phyloP scores from a whole-genome alignment of 2,113 vertebrate species.

The Pithys albifrons region DNA sequence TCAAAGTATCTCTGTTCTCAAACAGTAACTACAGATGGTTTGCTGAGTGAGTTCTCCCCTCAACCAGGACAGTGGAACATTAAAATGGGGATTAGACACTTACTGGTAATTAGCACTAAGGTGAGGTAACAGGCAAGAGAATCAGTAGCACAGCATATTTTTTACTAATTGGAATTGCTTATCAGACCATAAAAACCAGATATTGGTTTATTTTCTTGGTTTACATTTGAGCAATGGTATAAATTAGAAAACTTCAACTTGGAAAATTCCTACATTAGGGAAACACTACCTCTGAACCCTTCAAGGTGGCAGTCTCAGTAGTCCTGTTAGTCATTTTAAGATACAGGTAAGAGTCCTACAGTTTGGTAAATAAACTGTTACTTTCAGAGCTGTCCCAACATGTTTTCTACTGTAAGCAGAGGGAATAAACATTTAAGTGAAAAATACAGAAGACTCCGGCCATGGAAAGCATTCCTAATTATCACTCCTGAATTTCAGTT shows the following conservation, averaged over 20 bases:
- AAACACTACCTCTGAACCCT: not conserved
- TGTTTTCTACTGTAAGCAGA: not conserved
- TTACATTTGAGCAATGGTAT: not conserved
- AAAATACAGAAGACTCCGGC: not conserved
- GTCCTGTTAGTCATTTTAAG: not conserved
- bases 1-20: not conserved
- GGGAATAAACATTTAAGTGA: not conserved
- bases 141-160: not conserved
- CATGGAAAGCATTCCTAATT: not conserved
- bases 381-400: not conserved
- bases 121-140: not conserved
- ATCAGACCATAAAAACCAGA: not conserved
- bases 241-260: not conserved
- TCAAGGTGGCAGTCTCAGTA: not conserved
- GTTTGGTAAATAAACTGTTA: not conserved
- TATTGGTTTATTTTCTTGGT: not conserved
- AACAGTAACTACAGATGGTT: not conserved
- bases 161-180: not conserved
- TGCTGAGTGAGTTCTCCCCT: not conserved
- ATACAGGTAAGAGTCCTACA: not conserved
- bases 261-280: not conserved
- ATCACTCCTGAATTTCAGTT: not conserved
- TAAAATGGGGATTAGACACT: not conserved
- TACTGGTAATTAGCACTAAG: not conserved
- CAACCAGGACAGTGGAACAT: not conserved